phyloP scores from a whole-genome alignment of 1,140 invertebrate genomes.

The Neodiprion fabricii region DNA sequence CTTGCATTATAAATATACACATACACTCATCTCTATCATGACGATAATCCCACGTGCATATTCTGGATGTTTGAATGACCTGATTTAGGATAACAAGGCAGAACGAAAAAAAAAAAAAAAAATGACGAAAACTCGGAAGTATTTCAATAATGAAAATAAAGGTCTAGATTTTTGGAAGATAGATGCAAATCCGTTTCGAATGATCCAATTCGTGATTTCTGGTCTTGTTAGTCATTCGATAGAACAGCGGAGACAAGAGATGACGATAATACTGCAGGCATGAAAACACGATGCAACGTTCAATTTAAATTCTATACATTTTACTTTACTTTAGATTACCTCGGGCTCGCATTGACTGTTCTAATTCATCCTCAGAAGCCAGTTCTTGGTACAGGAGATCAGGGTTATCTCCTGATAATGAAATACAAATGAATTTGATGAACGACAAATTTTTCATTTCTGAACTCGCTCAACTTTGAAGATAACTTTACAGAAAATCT shows the following conservation, averaged over 20 bases:
- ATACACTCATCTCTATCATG: too few relatives aligned
- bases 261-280: conserved; percentile 5
- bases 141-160: too few relatives aligned
- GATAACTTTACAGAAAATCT: background rate
- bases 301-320: conserved; percentile 30
- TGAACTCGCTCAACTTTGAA: too few relatives aligned
- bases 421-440: conserved; percentile 21
- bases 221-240: conserved; percentile 42
- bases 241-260: conserved; percentile 1
- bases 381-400: conserved; percentile 66
- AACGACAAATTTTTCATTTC: too few relatives aligned
- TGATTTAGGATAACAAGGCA: too few relatives aligned
- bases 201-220: conserved; percentile 19
- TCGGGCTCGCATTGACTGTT: conserved; percentile 41
- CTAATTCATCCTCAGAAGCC: conserved; percentile 56
- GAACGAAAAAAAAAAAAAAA: too few relatives aligned
- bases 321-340: background rate
- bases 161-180: too few relatives aligned
- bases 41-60: too few relatives aligned
- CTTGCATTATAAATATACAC: background rate
- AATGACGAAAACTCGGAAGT: too few relatives aligned
- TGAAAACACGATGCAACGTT: conserved; percentile 13
- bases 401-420: conserved; percentile 64
- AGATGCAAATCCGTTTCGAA: too few relatives aligned
- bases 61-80: too few relatives aligned